Evolutionary conservation across 2,888 invertebrate genomes (phyloP).

Genomic region (Icerya purchasi): DNA sequence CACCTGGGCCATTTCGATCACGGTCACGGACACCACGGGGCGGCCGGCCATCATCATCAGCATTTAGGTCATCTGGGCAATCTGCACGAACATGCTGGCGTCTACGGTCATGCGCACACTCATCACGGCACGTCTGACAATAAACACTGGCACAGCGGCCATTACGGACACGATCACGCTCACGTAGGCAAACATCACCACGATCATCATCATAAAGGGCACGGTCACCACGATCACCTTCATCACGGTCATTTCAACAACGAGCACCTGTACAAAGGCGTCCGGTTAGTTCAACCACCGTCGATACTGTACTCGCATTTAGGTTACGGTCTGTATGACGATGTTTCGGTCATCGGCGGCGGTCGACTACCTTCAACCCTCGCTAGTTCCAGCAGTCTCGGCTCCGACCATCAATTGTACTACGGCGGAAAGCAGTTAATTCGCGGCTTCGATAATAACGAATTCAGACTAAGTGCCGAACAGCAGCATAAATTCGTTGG

Average conservation of each 20-base stretch:
- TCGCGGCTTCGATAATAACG: not conserved
- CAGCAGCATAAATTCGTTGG: not conserved
- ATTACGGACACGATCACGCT: not conserved
- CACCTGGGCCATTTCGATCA: conserved; percentile 26
- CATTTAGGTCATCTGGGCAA: conserved; percentile 16
- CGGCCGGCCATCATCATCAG: conserved; percentile 15
- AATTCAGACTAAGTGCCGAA: not conserved
- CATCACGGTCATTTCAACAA: conserved; percentile 13
- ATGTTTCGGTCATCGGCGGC: too few relatives aligned
- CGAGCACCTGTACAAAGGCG: too few relatives aligned
- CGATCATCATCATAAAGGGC: conserved; percentile 16
- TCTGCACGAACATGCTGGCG: conserved; percentile 16
- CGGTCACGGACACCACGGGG: conserved; percentile 13
- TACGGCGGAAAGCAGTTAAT: not conserved
- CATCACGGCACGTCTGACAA: conserved; percentile 15
- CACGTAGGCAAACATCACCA: conserved; percentile 15
- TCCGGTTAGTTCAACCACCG: too few relatives aligned
- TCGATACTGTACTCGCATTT: too few relatives aligned
- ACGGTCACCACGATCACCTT: conserved; percentile 16
- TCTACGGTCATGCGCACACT: conserved; percentile 15
- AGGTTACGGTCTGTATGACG: too few relatives aligned
- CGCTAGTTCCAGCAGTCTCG: too few relatives aligned
- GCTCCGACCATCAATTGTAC: not conserved
- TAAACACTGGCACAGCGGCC: conserved; percentile 7
- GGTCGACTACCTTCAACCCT: too few relatives aligned